Evolutionary conservation across 2,113 vertebrate species (phyloP).

Genomic region (Machaerirhynchus nigripectus): DNA sequence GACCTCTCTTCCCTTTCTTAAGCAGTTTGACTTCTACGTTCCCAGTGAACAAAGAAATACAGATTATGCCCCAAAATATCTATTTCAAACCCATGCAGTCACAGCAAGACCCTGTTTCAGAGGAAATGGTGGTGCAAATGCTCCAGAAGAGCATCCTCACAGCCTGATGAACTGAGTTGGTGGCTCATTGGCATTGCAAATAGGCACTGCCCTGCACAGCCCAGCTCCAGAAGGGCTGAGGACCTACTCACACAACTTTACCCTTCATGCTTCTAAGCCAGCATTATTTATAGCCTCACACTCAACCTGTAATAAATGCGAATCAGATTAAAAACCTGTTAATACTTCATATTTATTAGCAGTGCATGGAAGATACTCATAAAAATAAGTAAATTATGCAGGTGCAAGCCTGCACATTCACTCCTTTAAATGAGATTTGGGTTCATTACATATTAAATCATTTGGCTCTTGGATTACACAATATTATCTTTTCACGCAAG

Average conservation of each 20-base stretch:
- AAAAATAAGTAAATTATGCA: constrained; percentile 67
- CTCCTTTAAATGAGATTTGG: constrained; percentile 48
- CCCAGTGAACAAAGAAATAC: background rate
- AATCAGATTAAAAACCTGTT: constrained; percentile 65
- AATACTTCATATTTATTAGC: constrained; percentile 71
- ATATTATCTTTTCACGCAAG: background rate
- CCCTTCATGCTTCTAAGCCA: background rate
- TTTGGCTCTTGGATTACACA: constrained; percentile 12
- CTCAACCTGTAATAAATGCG: constrained; percentile 56
- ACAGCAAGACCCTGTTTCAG: background rate
- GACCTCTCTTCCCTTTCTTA: background rate
- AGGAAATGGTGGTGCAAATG: accelerated
- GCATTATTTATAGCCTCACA: constrained; percentile 62
- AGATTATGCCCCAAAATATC: background rate
- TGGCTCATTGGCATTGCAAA: constrained; percentile 1
- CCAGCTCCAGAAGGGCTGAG: background rate
- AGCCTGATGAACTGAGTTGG: background rate
- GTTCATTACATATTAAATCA: constrained; percentile 57
- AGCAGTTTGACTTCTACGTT: background rate
- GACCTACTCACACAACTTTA: background rate
- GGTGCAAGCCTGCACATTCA: constrained; percentile 16
- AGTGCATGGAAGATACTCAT: constrained; percentile 43
- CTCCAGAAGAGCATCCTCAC: background rate
- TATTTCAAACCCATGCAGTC: background rate
- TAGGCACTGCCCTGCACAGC: background rate